These are phyloP conservation scores for Macrostomum cliftonense DNA, from an alignment of 2,888 invertebrate genomes.

Conservation along the genomic window DNA sequence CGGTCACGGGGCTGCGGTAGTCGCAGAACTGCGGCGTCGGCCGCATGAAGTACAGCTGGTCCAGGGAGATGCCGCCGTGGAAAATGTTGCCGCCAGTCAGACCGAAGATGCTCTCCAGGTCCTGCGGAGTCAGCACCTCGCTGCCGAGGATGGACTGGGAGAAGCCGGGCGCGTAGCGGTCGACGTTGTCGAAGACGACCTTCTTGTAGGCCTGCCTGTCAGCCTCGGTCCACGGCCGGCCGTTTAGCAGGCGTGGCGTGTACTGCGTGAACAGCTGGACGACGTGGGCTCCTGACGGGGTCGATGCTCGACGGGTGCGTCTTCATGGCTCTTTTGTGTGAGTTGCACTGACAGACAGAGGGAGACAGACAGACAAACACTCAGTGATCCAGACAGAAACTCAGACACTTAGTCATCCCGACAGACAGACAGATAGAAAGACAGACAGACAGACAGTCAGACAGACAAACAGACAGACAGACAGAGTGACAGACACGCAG, in stretches of 20 bases:
- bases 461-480: too few relatives aligned
- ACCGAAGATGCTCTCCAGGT: constrained; percentile 43
- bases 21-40: constrained; percentile 34
- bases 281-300: too few relatives aligned
- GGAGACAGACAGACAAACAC: too few relatives aligned
- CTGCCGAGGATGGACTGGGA: constrained; percentile 41
- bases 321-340: too few relatives aligned
- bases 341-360: too few relatives aligned
- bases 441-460: too few relatives aligned
- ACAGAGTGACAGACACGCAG: too few relatives aligned
- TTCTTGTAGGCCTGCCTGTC: constrained; percentile 36
- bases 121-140: constrained; percentile 43
- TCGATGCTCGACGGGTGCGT: too few relatives aligned
- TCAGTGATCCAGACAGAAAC: too few relatives aligned
- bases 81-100: constrained; percentile 46
- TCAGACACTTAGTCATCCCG: too few relatives aligned
- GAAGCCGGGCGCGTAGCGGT: constrained; percentile 45
- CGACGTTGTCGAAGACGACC: constrained; percentile 41
- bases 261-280: constrained; percentile 44
- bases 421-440: too few relatives aligned
- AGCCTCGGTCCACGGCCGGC: constrained; percentile 33
- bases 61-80: constrained; percentile 43
- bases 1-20: constrained; percentile 38
- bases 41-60: constrained; percentile 42
- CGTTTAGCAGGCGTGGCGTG: constrained; percentile 39